These are phyloP conservation scores for Ursus arctos DNA, from an alignment of 2,113 vertebrate species.

Conservation along the genomic window DNA sequence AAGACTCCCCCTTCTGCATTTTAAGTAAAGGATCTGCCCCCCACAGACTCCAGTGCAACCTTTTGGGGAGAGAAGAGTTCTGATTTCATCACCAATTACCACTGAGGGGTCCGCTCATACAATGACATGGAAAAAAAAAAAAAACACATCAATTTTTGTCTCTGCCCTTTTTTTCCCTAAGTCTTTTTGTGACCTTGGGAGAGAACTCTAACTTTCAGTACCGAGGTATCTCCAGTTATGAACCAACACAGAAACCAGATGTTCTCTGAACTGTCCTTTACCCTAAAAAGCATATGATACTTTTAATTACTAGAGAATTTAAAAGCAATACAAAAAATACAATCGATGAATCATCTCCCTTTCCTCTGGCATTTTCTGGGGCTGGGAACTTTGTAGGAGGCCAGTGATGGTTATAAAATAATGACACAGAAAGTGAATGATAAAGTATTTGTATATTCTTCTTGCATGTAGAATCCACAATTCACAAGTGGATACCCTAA, in stretches of 20 bases:
- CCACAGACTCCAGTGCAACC: background rate
- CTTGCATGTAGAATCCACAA: background rate
- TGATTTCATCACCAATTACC: background rate
- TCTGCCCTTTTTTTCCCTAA: background rate
- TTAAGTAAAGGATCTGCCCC: background rate
- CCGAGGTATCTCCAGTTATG: background rate
- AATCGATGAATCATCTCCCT: background rate
- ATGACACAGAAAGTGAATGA: background rate
- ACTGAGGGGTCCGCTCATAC: background rate
- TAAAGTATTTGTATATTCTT: background rate
- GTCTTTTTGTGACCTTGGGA: background rate
- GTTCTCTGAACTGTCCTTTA: background rate
- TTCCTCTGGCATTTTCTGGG: background rate
- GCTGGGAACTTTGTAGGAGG: background rate
- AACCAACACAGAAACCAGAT: background rate
- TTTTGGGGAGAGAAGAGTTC: background rate
- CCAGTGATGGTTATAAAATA: background rate
- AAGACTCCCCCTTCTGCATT: background rate
- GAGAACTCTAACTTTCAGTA: background rate
- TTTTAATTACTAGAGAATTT: constrained; percentile 14
- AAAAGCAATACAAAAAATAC: constrained; percentile 19
- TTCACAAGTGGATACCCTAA: background rate
- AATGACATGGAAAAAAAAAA: background rate
- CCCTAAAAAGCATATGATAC: background rate
- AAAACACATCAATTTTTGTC: fast-evolving